These are phyloP conservation scores for Formica selysi DNA, from an alignment of 1,140 invertebrate species.

Conservation along the genomic window DNA sequence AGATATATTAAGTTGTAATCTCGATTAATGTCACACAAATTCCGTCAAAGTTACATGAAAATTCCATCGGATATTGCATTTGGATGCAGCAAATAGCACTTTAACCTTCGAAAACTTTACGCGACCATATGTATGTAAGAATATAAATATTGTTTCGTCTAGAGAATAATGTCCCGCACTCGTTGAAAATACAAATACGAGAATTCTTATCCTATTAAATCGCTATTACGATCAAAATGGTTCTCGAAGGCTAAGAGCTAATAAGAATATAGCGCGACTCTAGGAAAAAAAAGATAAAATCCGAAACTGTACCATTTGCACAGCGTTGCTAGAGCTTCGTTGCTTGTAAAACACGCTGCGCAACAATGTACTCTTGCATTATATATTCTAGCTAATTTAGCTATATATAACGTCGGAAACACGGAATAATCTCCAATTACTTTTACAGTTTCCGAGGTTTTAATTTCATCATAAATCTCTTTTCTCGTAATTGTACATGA, in stretches of 20 bases:
- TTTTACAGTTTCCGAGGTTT: constrained; percentile 5
- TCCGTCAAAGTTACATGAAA: constrained; percentile 4
- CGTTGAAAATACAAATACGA: constrained; percentile 29
- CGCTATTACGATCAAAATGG: constrained; percentile 13
- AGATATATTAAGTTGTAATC: not conserved
- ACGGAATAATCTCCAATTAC: not conserved
- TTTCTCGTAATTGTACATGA: not conserved
- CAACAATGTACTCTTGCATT: constrained; percentile 4
- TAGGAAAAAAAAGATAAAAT: constrained; percentile 29
- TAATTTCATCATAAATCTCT: not conserved
- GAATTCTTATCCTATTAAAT: constrained; percentile 36
- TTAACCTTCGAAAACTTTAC: constrained; percentile 54
- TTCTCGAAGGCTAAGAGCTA: constrained; percentile 49
- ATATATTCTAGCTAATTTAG: constrained; percentile 38
- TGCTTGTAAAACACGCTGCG: not conserved
- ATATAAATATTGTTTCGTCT: constrained; percentile 48
- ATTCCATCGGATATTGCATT: not conserved
- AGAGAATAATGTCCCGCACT: not conserved
- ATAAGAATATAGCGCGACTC: not conserved
- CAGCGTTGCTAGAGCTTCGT: not conserved
- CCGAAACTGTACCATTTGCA: not conserved
- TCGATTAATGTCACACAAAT: not conserved
- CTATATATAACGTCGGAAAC: constrained; percentile 17
- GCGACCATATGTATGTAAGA: constrained; percentile 7
- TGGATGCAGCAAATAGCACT: not conserved